These are phyloP conservation scores for Selene dorsalis DNA, from an alignment of 2,797 vertebrate genomes.

Conservation along the genomic window DNA sequence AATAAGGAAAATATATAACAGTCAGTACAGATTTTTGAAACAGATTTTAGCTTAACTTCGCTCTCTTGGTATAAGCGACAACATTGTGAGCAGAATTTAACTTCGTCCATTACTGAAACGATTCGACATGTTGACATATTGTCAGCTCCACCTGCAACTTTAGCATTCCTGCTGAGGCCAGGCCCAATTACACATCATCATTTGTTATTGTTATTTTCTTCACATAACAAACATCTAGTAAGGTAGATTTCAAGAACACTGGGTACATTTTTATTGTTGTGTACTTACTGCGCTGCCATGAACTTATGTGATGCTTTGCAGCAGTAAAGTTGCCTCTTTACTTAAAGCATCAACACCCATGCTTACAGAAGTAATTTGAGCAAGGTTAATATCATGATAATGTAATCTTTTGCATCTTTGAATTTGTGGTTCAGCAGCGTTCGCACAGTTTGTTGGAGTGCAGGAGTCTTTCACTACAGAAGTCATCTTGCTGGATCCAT, in stretches of 20 bases:
- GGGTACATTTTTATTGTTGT: slow-evolving; percentile 37
- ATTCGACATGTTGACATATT: slow-evolving; percentile 50
- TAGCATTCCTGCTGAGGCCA: slow-evolving; percentile 32
- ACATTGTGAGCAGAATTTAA: slow-evolving; percentile 49
- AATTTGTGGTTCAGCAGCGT: slow-evolving; percentile 43
- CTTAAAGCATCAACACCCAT: slow-evolving; percentile 28
- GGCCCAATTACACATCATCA: slow-evolving; percentile 38
- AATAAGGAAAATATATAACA: slow-evolving; percentile 69
- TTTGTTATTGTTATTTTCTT: not conserved
- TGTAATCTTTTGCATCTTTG: slow-evolving; percentile 21
- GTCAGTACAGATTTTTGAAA: slow-evolving; percentile 68
- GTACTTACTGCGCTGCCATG: slow-evolving; percentile 21
- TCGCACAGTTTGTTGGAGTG: slow-evolving; percentile 38
- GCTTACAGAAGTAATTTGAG: slow-evolving; percentile 31
- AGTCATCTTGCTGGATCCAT: slow-evolving; percentile 50
- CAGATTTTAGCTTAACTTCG: slow-evolving; percentile 53
- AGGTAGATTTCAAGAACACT: slow-evolving; percentile 46
- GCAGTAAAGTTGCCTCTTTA: slow-evolving; percentile 38
- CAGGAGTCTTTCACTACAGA: slow-evolving; percentile 29
- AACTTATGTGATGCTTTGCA: slow-evolving; percentile 42
- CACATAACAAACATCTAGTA: slow-evolving; percentile 54
- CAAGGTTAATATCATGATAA: slow-evolving; percentile 15
- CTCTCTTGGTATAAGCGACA: slow-evolving; percentile 53
- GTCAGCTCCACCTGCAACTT: slow-evolving; percentile 51
- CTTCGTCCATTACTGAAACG: slow-evolving; percentile 42